Evolutionary conservation across 2,113 vertebrate species (phyloP).

Genomic region (Lanius ludovicianus): DNA sequence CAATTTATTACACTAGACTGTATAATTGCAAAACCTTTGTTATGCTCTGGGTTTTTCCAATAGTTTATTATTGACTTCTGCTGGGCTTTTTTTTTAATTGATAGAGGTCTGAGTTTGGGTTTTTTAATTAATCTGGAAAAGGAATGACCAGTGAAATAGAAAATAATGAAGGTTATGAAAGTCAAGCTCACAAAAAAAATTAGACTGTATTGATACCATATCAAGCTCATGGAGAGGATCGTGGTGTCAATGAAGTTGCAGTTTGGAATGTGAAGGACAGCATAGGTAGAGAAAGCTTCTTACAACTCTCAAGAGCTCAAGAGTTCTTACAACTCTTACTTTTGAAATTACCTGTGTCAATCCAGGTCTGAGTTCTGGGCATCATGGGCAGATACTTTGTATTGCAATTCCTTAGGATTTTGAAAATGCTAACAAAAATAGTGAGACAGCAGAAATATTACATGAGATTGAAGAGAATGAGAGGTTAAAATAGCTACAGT

Average conservation of each 20-base stretch:
- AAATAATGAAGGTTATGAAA: neutral
- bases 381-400: neutral
- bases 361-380: neutral
- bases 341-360: neutral
- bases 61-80: neutral
- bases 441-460: neutral
- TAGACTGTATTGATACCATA: neutral
- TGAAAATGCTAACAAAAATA: neutral
- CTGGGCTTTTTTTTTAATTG: neutral
- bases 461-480: neutral
- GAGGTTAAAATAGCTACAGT: neutral
- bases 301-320: too few relatives aligned
- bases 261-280: neutral
- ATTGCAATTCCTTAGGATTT: neutral
- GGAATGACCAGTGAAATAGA: neutral
- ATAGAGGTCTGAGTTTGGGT: neutral
- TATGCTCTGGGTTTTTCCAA: neutral
- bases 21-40: neutral
- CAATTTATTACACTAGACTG: neutral
- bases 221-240: neutral
- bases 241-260: neutral
- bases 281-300: neutral
- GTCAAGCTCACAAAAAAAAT: neutral
- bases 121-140: neutral
- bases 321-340: neutral